phyloP scores from a whole-genome alignment of 2,113 vertebrate species.

The Halcyon senegalensis region DNA sequence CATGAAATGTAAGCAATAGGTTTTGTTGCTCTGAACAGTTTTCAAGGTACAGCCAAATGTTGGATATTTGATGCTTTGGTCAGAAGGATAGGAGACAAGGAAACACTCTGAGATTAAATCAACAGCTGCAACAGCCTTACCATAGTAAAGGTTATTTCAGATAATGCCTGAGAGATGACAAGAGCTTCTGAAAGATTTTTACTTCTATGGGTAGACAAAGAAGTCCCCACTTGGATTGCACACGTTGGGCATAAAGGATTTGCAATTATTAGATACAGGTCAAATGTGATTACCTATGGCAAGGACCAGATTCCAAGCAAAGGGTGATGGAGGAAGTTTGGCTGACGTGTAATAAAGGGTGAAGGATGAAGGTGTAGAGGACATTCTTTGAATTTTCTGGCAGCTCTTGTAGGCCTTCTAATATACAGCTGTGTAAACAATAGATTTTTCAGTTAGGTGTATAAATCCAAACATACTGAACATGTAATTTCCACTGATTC shows the following conservation, averaged over 20 bases:
- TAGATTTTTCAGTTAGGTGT: background rate
- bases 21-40: background rate
- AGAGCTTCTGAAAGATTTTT: background rate
- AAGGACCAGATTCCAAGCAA: background rate
- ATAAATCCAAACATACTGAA: background rate
- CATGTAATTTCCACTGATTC: background rate
- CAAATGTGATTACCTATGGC: background rate
- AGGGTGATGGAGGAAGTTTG: background rate
- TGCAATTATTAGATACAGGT: background rate
- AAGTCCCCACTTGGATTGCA: background rate
- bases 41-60: background rate
- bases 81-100: background rate
- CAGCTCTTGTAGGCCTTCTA: background rate
- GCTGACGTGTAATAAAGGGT: background rate
- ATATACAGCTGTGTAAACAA: conserved; percentile 16
- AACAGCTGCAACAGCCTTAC: background rate
- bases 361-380: background rate
- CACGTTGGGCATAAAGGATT: background rate
- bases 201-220: background rate
- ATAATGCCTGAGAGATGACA: background rate
- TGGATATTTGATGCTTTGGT: background rate
- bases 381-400: background rate
- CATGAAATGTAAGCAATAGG: background rate
- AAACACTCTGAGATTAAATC: background rate
- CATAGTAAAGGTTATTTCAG: background rate